These are phyloP conservation scores for Brassicogethes aeneus DNA, from an alignment of 2,888 invertebrate genomes.

Conservation along the genomic window DNA sequence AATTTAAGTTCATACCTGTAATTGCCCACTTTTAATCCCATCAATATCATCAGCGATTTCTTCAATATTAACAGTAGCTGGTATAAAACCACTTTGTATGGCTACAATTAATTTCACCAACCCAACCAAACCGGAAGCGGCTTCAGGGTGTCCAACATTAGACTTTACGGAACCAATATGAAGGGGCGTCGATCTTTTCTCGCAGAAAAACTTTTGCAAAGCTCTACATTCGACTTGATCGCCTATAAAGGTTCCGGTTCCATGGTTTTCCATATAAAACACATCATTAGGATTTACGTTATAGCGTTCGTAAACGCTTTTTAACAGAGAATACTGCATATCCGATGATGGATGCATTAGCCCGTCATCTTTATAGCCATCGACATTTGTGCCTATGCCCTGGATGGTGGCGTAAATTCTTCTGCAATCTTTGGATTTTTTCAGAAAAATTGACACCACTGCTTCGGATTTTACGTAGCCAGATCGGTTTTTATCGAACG, in stretches of 20 bases:
- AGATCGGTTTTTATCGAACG: constrained; percentile 17
- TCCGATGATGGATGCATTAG: constrained; percentile 26
- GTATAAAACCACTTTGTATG: constrained; percentile 58
- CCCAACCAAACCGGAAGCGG: constrained; percentile 45
- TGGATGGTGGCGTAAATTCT: constrained; percentile 43
- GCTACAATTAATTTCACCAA: constrained; percentile 56
- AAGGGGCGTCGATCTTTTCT: constrained; percentile 45
- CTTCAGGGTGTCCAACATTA: constrained; percentile 43
- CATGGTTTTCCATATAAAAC: constrained; percentile 51
- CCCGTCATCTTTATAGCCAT: constrained; percentile 40
- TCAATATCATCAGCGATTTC: constrained; percentile 46
- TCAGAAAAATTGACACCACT: constrained; percentile 38
- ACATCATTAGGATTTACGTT: constrained; percentile 44
- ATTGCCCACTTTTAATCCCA: constrained; percentile 46
- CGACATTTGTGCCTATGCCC: constrained; percentile 48
- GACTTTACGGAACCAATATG: constrained; percentile 48
- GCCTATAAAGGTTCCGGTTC: constrained; percentile 43
- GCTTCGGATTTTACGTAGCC: constrained; percentile 40
- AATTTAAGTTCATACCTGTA: no score
- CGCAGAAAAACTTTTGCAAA: constrained; percentile 16
- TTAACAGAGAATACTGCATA: constrained; percentile 32
- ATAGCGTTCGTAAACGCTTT: constrained; percentile 45
- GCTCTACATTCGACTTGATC: constrained; percentile 21
- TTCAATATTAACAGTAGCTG: constrained; percentile 63
- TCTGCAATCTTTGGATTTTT: constrained; percentile 37